Percentiles rank a stretch among this genome's conserved stretches.
These are phyloP conservation scores for Willowsia nigromaculata DNA, from an alignment of 2,888 invertebrate genomes.

Conservation along the genomic window DNA sequence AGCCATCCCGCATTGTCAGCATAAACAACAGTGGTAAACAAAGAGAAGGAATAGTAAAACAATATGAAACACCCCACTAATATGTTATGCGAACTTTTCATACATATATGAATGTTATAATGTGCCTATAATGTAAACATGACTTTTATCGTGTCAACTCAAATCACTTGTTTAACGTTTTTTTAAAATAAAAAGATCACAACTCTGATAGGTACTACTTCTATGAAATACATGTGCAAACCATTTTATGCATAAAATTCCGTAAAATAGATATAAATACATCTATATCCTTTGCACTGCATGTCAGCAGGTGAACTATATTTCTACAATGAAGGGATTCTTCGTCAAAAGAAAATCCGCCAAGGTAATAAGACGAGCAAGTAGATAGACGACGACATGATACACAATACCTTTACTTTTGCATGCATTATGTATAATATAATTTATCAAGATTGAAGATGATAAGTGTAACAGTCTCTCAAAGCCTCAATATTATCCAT, in stretches of 20 bases:
- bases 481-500: not conserved
- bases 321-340: not conserved
- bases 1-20: not conserved
- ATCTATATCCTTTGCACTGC: not conserved
- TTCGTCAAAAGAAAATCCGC: slow-evolving; percentile 7
- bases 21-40: slow-evolving; percentile 11
- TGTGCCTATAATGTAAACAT: not conserved
- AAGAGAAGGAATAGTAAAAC: not conserved
- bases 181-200: not conserved
- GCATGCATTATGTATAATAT: not conserved
- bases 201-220: not conserved
- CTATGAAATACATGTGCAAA: not conserved
- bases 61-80: not conserved
- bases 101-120: not conserved
- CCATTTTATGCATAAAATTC: not conserved
- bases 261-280: not conserved
- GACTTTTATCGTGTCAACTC: slow-evolving; percentile 4
- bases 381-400: slow-evolving; percentile 1
- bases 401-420: not conserved
- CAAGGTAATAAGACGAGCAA: slow-evolving; percentile 7
- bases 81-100: not conserved
- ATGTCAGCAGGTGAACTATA: not conserved
- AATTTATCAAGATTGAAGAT: not conserved
- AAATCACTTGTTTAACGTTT: not conserved
- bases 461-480: slow-evolving; percentile 4